These are phyloP conservation scores for Cercocebus atys DNA, from an alignment of 2,113 vertebrate species.

Conservation along the genomic window DNA sequence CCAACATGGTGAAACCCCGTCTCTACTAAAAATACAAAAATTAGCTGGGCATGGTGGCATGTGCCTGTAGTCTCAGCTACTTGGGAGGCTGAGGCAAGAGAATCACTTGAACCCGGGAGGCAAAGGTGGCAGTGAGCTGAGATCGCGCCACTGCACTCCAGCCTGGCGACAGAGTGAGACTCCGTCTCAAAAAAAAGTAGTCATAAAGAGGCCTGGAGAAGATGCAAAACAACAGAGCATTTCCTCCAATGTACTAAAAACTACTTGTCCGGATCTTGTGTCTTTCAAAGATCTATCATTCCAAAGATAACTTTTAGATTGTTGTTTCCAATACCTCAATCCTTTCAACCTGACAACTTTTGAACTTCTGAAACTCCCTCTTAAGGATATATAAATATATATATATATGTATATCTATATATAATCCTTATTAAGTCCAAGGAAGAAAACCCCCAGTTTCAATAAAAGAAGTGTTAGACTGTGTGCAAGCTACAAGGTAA, in stretches of 20 bases:
- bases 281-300: conserved; percentile 17
- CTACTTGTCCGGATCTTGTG: neutral
- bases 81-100: no score
- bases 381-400: neutral
- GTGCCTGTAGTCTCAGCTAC: no score
- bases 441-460: neutral
- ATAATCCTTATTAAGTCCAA: neutral
- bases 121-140: no score
- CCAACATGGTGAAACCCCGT: no score
- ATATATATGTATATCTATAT: neutral
- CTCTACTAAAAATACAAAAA: no score
- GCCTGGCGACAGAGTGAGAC: no score
- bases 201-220: neutral
- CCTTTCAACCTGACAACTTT: neutral
- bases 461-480: neutral
- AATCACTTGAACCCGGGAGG: no score
- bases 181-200: neutral
- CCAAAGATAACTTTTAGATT: neutral
- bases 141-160: no score
- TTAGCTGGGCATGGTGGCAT: no score
- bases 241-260: neutral
- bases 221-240: neutral
- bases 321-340: neutral
- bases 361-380: neutral
- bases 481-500: neutral